A percentile compares a stretch with the other conserved stretches of the same genome.
Conservation (phyloP, 2,797 vertebrate genomes). For the Channa striata region DNA sequence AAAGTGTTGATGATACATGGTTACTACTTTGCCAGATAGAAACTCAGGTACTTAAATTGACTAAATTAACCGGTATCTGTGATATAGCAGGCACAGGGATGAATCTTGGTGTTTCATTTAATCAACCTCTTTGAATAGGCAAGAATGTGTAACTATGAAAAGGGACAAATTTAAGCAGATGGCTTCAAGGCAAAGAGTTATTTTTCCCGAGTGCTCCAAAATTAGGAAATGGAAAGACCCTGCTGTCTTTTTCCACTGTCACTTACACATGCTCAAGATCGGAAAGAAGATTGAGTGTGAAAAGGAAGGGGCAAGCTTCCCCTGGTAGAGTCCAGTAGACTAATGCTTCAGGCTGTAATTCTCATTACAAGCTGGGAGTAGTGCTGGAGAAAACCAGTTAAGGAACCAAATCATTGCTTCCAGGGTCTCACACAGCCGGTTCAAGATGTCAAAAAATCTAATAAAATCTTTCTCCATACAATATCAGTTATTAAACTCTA, state of each 20-base stretch:
- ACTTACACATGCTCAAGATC: slow-evolving; percentile 57
- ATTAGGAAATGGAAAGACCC: slow-evolving; percentile 68
- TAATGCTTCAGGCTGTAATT: slow-evolving; percentile 54
- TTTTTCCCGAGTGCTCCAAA: slow-evolving; percentile 44
- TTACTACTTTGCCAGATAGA: not conserved
- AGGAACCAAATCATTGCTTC: slow-evolving; percentile 20
- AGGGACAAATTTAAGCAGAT: slow-evolving; percentile 40
- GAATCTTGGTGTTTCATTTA: slow-evolving; percentile 37
- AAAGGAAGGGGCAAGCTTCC: not conserved
- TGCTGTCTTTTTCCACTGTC: slow-evolving; percentile 51
- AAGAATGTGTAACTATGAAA: slow-evolving; percentile 55
- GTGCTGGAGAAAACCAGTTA: slow-evolving; percentile 42
- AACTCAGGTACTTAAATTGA: not conserved
- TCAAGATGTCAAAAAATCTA: not conserved
- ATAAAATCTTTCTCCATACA: no score
- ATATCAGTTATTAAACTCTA: not conserved
- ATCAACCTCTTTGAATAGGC: slow-evolving; percentile 43
- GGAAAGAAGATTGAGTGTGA: slow-evolving; percentile 62
- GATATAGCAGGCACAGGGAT: not conserved
- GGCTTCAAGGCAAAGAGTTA: slow-evolving; percentile 39
- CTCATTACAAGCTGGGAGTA: slow-evolving; percentile 43
- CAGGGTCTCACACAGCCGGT: slow-evolving; percentile 20
- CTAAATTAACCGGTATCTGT: not conserved
- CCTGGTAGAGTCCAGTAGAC: slow-evolving; percentile 32
- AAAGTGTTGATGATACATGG: not conserved